These are phyloP conservation scores for Cantharis flavilabris DNA, from an alignment of 2,888 invertebrate species.

Conservation along the genomic window DNA sequence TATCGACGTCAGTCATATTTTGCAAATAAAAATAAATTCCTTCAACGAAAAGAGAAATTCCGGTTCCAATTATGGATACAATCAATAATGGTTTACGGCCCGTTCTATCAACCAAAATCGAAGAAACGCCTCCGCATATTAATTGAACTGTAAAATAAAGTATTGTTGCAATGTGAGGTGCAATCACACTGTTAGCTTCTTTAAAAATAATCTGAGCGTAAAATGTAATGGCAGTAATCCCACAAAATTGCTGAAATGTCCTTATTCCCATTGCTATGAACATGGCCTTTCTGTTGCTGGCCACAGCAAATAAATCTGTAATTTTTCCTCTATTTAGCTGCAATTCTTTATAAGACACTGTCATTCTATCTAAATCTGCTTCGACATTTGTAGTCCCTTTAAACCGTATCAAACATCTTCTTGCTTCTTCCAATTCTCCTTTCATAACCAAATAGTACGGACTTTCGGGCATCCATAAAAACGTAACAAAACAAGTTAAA, in stretches of 20 bases:
- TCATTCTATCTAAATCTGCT: constrained; percentile 51
- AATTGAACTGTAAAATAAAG: constrained; percentile 62
- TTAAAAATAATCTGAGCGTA: constrained; percentile 66
- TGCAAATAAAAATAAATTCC: constrained; percentile 56
- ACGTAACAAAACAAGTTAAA: constrained; percentile 60
- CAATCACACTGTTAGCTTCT: constrained; percentile 50
- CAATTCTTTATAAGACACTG: constrained; percentile 45
- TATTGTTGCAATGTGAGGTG: constrained; percentile 59
- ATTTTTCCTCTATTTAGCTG: constrained; percentile 58
- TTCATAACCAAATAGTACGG: constrained; percentile 57
- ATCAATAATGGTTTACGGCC: constrained; percentile 65
- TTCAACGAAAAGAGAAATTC: constrained; percentile 52
- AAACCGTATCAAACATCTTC: constrained; percentile 60
- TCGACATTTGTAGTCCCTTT: constrained; percentile 59
- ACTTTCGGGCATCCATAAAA: constrained; percentile 68
- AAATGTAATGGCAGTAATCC: constrained; percentile 63
- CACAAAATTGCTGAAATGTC: constrained; percentile 64
- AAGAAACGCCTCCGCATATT: constrained; percentile 60
- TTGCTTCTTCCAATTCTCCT: constrained; percentile 53
- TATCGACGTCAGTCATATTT: constrained; percentile 48
- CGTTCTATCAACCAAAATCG: constrained; percentile 63
- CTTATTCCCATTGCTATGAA: constrained; percentile 63
- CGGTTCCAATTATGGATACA: constrained; percentile 56
- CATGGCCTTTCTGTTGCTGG: constrained; percentile 64
- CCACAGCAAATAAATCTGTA: constrained; percentile 59